These are phyloP conservation scores for Nymphalis c-album DNA, from an alignment of 2,888 invertebrate species.

Conservation along the genomic window DNA sequence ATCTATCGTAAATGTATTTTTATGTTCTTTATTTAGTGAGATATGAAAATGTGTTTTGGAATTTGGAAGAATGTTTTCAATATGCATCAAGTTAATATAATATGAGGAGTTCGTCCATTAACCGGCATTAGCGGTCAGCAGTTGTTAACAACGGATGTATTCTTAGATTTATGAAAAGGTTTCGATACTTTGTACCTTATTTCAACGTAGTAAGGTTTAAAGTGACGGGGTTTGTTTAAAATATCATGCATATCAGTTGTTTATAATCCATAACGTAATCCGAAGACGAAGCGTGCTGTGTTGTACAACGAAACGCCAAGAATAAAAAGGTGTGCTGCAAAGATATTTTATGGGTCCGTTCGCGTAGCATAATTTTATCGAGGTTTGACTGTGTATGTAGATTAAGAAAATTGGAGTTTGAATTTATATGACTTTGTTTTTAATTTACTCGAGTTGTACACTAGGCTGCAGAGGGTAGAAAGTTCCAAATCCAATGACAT, in stretches of 20 bases:
- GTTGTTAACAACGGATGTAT: conserved; percentile 43
- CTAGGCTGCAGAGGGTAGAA: background rate
- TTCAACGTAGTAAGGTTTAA: background rate
- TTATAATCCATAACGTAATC: conserved; percentile 7
- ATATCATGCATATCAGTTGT: background rate
- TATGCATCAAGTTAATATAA: conserved; percentile 12
- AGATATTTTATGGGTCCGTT: background rate
- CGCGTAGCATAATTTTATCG: too few relatives aligned
- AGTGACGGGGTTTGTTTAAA: background rate
- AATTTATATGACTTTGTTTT: too few relatives aligned
- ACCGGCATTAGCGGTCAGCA: conserved; percentile 61
- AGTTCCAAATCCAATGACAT: background rate
- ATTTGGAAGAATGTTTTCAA: background rate
- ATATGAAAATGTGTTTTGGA: background rate
- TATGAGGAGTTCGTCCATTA: conserved; percentile 51
- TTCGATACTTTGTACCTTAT: background rate
- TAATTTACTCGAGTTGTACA: background rate
- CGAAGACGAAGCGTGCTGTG: background rate
- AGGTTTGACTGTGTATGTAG: too few relatives aligned
- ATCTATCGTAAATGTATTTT: too few relatives aligned
- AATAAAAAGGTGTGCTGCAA: conserved; percentile 1
- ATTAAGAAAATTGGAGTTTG: too few relatives aligned
- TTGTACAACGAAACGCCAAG: background rate
- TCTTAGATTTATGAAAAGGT: conserved; percentile 3
- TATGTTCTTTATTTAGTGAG: background rate